Percentiles rank a stretch among this genome's conserved stretches.
phyloP scores from a whole-genome alignment of 2,797 vertebrate genomes.

The Petrocephalus schoutedeni region DNA sequence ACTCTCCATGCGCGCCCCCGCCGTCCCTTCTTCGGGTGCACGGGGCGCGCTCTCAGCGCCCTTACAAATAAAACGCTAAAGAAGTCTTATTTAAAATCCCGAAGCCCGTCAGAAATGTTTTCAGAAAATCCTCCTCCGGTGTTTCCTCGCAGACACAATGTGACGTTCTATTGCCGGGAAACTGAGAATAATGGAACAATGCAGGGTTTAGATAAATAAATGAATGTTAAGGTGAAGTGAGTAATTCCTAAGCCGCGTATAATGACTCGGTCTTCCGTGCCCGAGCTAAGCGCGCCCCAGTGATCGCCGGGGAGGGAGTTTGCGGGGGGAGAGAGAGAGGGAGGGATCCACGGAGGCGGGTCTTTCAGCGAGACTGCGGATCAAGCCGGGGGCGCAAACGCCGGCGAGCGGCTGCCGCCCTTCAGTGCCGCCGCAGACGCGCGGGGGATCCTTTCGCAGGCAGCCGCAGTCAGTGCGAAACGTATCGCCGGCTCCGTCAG shows the following conservation, averaged over 20 bases:
- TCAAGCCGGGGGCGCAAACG: not conserved
- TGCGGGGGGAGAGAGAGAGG: conserved; percentile 25
- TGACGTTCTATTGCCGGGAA: conserved; percentile 30
- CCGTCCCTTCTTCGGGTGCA: conserved; percentile 14
- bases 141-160: conserved; percentile 29
- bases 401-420: not conserved
- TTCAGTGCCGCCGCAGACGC: conserved; percentile 51
- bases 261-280: conserved; percentile 33
- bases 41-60: conserved; percentile 20
- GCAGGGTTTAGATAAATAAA: not conserved
- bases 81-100: conserved; percentile 52
- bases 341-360: conserved; percentile 21
- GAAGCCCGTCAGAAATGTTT: conserved; percentile 39
- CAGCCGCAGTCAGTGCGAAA: not conserved
- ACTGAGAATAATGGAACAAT: conserved; percentile 14
- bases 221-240: not conserved
- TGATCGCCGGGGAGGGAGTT: conserved; percentile 1
- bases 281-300: conserved; percentile 55
- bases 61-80: conserved; percentile 20
- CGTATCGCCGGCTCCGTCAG: not conserved
- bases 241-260: conserved; percentile 10
- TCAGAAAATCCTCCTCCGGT: not conserved
- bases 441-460: conserved; percentile 11
- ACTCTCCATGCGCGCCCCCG: conserved; percentile 22
- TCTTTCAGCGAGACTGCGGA: not conserved